Evolutionary conservation across 1,140 invertebrate genomes (phyloP).

Genomic region (Leptinotarsa lineolata): DNA sequence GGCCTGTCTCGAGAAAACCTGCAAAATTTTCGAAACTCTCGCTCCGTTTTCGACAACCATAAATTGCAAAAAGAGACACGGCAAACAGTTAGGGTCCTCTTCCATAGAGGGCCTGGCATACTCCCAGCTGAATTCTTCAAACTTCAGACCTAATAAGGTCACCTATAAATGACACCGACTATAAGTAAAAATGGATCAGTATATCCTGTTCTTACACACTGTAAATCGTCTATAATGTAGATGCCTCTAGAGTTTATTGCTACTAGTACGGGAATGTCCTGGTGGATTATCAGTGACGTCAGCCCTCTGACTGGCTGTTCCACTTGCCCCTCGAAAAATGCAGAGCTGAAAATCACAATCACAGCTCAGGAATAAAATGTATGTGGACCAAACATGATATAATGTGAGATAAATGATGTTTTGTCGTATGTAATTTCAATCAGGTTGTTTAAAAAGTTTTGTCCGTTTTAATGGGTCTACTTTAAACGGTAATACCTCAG

Average conservation of each 20-base stretch:
- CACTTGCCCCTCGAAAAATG: conserved; percentile 72
- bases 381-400: not conserved
- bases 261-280: conserved; percentile 82
- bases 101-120: conserved; percentile 83
- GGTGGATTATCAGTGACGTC: conserved; percentile 81
- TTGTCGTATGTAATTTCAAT: not conserved
- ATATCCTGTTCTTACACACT: conserved; percentile 70
- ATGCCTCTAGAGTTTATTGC: conserved; percentile 88
- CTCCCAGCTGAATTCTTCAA: conserved; percentile 89
- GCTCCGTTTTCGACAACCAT: conserved; percentile 83
- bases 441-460: too few relatives aligned
- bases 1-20: conserved; percentile 89
- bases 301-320: conserved; percentile 85
- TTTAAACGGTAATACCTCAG: too few relatives aligned
- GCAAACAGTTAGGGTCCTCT: conserved; percentile 82
- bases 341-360: conserved; percentile 42
- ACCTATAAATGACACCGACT: conserved; percentile 61
- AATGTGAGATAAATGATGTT: not conserved
- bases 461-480: too few relatives aligned
- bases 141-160: conserved; percentile 80
- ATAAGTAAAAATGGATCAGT: not conserved
- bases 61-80: conserved; percentile 88
- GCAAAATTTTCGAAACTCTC: conserved; percentile 80
- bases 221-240: conserved; percentile 83
- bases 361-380: not conserved